These are phyloP conservation scores for Drosophila nannoptera DNA, from an alignment of 1,140 invertebrate genomes.

Conservation along the genomic window DNA sequence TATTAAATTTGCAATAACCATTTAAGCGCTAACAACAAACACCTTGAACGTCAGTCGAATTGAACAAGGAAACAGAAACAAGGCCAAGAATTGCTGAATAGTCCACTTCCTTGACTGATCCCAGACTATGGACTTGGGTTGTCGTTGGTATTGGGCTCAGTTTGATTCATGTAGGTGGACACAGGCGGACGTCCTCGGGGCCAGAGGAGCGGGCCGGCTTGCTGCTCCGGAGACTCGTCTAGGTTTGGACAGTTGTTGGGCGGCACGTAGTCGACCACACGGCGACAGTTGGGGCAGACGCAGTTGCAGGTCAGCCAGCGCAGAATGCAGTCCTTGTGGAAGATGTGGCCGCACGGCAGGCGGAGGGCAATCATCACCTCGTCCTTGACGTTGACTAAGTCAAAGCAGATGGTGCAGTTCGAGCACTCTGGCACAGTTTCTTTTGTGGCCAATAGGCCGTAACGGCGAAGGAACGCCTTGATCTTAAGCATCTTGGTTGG, in stretches of 20 bases:
- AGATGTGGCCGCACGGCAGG: conserved; percentile 14
- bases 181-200: conserved; percentile 9
- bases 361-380: conserved; percentile 1
- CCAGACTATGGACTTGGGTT: no score
- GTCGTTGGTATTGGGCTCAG: no score
- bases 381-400: conserved; percentile 1
- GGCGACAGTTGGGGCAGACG: conserved; percentile 14
- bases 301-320: conserved; percentile 16
- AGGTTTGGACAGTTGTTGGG: no score
- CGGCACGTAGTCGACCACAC: not conserved
- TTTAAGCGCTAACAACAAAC: not conserved
- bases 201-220: no score
- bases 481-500: conserved; percentile 8
- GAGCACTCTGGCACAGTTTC: not conserved
- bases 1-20: conserved; percentile 10
- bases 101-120: no score
- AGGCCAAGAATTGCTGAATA: no score
- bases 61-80: not conserved
- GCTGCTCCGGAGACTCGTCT: no score
- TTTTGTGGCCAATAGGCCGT: not conserved
- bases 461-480: conserved; percentile 1
- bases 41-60: not conserved
- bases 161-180: conserved; percentile 24
- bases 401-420: conserved; percentile 24
- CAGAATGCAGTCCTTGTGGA: conserved; percentile 24